These are phyloP conservation scores for Lasiurus borealis DNA, from an alignment of 2,113 vertebrate genomes.

Conservation along the genomic window DNA sequence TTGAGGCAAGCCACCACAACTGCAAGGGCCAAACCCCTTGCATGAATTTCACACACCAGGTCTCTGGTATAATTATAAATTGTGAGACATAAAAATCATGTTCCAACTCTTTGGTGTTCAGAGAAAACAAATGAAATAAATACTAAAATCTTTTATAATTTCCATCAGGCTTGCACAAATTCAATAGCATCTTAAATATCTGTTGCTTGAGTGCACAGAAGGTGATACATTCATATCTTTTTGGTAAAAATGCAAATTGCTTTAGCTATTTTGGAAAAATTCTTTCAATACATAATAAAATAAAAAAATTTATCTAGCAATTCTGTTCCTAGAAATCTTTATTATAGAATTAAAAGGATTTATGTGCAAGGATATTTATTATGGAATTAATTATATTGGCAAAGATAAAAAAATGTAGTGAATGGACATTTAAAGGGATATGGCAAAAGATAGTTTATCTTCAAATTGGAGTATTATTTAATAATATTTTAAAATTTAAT, in stretches of 20 bases:
- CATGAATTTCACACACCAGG: no score
- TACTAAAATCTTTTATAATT: not conserved
- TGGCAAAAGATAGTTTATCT: not conserved
- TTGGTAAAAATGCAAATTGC: not conserved
- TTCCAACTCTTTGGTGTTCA: not conserved
- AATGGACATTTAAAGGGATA: not conserved
- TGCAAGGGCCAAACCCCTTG: no score
- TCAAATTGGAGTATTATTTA: not conserved
- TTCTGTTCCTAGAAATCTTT: not conserved
- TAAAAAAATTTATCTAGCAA: not conserved
- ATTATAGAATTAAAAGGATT: not conserved
- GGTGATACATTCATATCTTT: not conserved
- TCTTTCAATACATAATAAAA: not conserved
- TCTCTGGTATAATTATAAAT: not conserved
- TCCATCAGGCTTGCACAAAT: not conserved
- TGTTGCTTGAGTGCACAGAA: not conserved
- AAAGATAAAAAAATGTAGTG: not conserved
- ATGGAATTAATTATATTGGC: not conserved
- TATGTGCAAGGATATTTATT: not conserved
- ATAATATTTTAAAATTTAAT: constrained; percentile 7
- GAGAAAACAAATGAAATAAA: not conserved
- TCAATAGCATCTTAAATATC: not conserved
- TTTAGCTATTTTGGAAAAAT: not conserved
- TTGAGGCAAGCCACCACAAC: no score
- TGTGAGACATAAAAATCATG: not conserved